Conservation (phyloP, 2,888 invertebrate species). For the Acanthosepion esculentum region DNA sequence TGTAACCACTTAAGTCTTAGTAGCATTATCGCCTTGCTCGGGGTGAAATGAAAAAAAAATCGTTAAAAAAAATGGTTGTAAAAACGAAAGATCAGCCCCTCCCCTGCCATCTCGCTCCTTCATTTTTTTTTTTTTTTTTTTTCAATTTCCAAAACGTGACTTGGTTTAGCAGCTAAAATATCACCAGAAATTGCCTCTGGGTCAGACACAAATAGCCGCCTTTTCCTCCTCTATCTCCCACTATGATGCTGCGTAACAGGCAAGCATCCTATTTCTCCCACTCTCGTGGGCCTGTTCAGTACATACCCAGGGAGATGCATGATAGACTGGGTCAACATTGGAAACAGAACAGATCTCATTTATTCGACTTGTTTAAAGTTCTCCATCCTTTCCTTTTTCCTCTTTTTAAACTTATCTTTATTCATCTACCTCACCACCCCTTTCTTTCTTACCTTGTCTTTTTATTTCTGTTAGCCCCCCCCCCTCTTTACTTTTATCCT, state of each 20-base stretch:
- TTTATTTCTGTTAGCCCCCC: not conserved
- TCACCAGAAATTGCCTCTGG: not conserved
- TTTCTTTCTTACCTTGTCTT: not conserved
- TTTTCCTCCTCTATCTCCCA: not conserved
- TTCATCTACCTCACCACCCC: not conserved
- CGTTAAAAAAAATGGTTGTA: not conserved
- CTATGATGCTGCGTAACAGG: not conserved
- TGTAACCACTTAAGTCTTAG: too few relatives aligned
- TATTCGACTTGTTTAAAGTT: not conserved
- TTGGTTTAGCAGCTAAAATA: not conserved
- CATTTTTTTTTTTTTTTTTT: not conserved
- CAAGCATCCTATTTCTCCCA: not conserved
- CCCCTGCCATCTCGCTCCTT: not conserved
- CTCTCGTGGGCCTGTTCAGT: not conserved
- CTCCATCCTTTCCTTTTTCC: not conserved
- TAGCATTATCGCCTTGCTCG: too few relatives aligned
- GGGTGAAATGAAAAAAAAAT: too few relatives aligned
- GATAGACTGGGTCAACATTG: not conserved
- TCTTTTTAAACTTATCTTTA: not conserved
- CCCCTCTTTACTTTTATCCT: not conserved
- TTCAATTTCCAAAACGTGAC: not conserved
- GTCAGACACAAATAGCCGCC: not conserved
- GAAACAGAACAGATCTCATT: not conserved
- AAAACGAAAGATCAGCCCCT: not conserved
- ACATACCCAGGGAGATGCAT: not conserved